Evolutionary conservation across 1,140 invertebrate genomes (phyloP).

Genomic region (Drosophila santomea): DNA sequence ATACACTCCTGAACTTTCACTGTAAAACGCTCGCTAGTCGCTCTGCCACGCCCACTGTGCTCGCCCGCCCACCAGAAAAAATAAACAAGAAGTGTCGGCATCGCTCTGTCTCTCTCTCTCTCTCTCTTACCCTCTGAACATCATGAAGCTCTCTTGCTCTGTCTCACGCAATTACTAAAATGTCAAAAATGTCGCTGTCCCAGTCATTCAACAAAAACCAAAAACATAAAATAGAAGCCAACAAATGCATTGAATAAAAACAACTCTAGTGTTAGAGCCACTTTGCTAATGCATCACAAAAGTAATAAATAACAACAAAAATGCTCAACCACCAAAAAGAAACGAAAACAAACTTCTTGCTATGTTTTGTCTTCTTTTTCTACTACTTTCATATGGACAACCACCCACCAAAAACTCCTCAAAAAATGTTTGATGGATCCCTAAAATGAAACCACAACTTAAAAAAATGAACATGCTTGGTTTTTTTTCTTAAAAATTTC

Average conservation of each 20-base stretch:
- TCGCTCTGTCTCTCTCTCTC: constrained; percentile 28
- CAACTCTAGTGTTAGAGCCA: constrained; percentile 50
- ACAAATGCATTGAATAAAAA: constrained; percentile 32
- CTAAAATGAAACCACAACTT: neutral
- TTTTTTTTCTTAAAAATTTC: neutral
- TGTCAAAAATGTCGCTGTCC: constrained; percentile 69
- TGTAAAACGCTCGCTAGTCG: constrained; percentile 44
- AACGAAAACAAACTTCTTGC: constrained; percentile 43
- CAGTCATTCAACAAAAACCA: constrained; percentile 42
- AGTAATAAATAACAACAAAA: constrained; percentile 23
- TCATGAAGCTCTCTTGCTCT: constrained; percentile 42
- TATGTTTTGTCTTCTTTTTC: constrained; percentile 50
- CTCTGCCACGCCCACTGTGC: constrained; percentile 51
- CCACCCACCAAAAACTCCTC: constrained; percentile 26
- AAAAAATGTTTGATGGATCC: constrained; percentile 43
- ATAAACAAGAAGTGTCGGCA: constrained; percentile 9
- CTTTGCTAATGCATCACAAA: constrained; percentile 74
- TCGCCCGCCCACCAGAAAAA: constrained; percentile 48
- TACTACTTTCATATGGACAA: constrained; percentile 70
- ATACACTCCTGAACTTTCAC: constrained; percentile 28
- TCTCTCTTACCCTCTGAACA: constrained; percentile 34
- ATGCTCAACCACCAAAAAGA: constrained; percentile 23
- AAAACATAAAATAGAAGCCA: constrained; percentile 28
- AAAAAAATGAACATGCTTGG: too few species aligned
- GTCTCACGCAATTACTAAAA: constrained; percentile 76